Conservation (phyloP, 2,888 invertebrate species). For the Athalia circularis region DNA sequence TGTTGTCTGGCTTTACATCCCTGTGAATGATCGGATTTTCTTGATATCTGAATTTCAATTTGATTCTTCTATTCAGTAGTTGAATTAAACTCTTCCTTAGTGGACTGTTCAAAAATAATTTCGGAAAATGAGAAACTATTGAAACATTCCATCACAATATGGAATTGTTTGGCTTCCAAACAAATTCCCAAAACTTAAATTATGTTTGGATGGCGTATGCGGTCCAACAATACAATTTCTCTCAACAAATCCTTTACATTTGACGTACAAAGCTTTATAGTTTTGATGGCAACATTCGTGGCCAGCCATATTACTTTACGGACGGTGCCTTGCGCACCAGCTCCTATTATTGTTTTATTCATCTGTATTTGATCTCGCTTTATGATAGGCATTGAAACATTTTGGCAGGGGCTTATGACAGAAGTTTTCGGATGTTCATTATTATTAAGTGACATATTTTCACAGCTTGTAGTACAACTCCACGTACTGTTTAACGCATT, state of each 20-base stretch:
- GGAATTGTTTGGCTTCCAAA: conserved; percentile 25
- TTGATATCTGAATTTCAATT: conserved; percentile 43
- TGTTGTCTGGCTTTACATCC: conserved; percentile 48
- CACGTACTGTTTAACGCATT: background rate
- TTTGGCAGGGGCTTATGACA: too few species aligned
- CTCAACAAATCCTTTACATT: conserved; percentile 24
- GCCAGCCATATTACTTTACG: conserved; percentile 41
- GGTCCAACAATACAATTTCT: conserved; percentile 26
- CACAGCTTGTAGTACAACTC: too few species aligned
- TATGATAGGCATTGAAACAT: too few species aligned
- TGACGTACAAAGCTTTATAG: conserved; percentile 10
- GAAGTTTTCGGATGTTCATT: too few species aligned
- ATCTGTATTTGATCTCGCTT: too few species aligned
- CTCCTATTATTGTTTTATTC: conserved; percentile 2
- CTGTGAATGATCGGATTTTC: conserved; percentile 45
- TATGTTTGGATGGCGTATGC: conserved; percentile 48
- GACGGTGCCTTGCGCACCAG: conserved; percentile 45
- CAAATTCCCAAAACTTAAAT: conserved; percentile 45
- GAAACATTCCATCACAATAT: conserved; percentile 50
- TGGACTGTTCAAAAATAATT: conserved; percentile 35
- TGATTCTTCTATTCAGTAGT: conserved; percentile 3
- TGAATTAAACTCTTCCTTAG: conserved; percentile 22
- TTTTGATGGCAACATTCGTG: background rate
- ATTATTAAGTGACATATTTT: too few species aligned
- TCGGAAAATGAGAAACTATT: conserved; percentile 36